Conservation (phyloP, 2,888 invertebrate genomes). For the Dynastes maya region DNA sequence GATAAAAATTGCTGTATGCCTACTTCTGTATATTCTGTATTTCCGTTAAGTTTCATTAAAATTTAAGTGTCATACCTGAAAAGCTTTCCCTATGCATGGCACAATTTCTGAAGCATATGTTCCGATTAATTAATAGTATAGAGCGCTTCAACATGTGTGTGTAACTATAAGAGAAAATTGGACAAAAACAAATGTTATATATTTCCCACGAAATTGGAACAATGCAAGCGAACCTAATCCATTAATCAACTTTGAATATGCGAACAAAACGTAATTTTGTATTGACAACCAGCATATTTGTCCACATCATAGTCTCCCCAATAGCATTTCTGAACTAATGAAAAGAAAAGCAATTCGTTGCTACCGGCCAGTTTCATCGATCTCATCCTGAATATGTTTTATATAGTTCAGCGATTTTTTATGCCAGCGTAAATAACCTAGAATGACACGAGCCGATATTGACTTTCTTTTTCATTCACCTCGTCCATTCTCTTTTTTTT, state of each 20-base stretch:
- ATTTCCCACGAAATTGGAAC: too few relatives aligned
- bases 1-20: too few relatives aligned
- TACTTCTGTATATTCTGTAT: too few relatives aligned
- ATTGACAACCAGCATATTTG: background rate
- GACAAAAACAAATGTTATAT: background rate
- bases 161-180: background rate
- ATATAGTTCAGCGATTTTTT: slow-evolving; percentile 14
- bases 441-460: slow-evolving; percentile 8
- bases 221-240: too few relatives aligned
- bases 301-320: background rate
- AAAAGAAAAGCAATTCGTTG: background rate
- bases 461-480: slow-evolving; percentile 17
- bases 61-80: too few relatives aligned
- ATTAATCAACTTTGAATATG: too few relatives aligned
- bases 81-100: too few relatives aligned
- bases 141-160: too few relatives aligned
- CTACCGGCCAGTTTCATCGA: slow-evolving; percentile 1
- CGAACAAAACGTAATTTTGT: too few relatives aligned
- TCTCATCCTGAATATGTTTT: background rate
- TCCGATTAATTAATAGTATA: too few relatives aligned
- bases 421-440: background rate
- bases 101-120: too few relatives aligned
- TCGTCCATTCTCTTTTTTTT: background rate
- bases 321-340: background rate
- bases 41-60: too few relatives aligned